Base-by-base conservation (phyloP, 2,888 invertebrate genomes). In the Acrobasis repandana region DNA sequence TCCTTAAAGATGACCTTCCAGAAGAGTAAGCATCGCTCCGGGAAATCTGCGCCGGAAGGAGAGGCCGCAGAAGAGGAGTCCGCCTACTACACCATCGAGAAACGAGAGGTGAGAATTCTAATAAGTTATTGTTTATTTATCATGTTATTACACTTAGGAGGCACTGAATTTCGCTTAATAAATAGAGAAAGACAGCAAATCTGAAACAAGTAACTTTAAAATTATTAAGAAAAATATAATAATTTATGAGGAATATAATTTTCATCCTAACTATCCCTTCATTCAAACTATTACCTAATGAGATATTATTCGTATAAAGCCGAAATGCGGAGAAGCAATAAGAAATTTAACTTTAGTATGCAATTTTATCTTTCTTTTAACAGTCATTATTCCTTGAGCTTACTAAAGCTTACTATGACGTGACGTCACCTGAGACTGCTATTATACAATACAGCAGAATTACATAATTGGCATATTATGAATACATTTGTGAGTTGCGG, bases 1-100 rank as follows among this genome's bases (percentile, higher is more conserved):
- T 95, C 96, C 0, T 82, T 96, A 69, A 96, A 96, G 86, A 96
- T 96, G 95, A 96, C 96, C 64, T 94, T 96, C 81, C 95, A 95
- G 86, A 95, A 95, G 83, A 94, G 89, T 74, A 95, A 95, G 78
- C 90, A 93, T 68, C 82, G 95, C 52, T 92, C 94, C 1, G 93
- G 93, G 34, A 93, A 94, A 70, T 93, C 93, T 16, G 83, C 92
- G 48, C 80, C 85, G 34, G 90, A 90, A 66, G 72, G 82, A 0
- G 88, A 88, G 54, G 76, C 83, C 1, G 79, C 79, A 2, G 71
- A 67, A 0, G 88, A 88, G 6, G 89, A 89, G 62, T 90, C 86
- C 56, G 79, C 93, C 0, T 95, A 94, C 79, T 95, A 95, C 88
- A 95, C 95, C 76, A 95, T 95, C 77, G 95, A 92, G 71, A 88